Evolutionary conservation across 2,888 invertebrate species (phyloP), one percentile per base, ranked within the genome.

Genomic region (Scaptomyza cyrtandrae): DNA sequence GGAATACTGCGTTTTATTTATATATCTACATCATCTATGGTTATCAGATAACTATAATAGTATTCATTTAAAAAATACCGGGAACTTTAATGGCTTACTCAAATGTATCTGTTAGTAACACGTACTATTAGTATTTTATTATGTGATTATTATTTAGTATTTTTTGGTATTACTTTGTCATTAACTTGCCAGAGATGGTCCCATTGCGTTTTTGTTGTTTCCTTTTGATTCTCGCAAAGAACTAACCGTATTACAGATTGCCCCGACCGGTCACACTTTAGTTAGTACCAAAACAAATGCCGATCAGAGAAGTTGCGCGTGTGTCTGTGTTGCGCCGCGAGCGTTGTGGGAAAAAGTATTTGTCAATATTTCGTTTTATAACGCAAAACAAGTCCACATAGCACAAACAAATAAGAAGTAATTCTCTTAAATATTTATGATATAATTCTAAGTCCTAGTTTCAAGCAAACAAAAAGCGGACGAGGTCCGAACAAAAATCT

Each of bases 221-320:
- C 39, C 49, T 58, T 61, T 57, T 62, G 7, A n/a, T 16, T 55
- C 37, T 16, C 9, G n/a, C 9, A 16, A 49, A 67, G 71, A 71
- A 65, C 45, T 7, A n/a, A 50, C 39, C 46, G 24, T 50, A 61
- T 71, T 62, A 61, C 9, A 37, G 43, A 37, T 55, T n/a, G 7
- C 9, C 11, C 1, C 6, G 29, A 43, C 13, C 50, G 78, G 75
- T 60, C 75, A 75, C 78, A 77, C 62, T 74, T 56, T 33, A 60
- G 65, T 78, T 75, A 75, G 79, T 79, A 79, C 76, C 76, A 77
- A 80, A 77, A 77, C 80, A 77, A 77, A 80, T 75, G 77, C 80
- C 68, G 76, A 64, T 62, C 64, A 52, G 62, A 71, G 59, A 49
- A 63, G 78, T 78, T 48, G 78, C 49, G 60, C 66, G 68, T 77